phyloP scores from a whole-genome alignment of 2,888 invertebrate species.

The Auanema freiburgensis region DNA sequence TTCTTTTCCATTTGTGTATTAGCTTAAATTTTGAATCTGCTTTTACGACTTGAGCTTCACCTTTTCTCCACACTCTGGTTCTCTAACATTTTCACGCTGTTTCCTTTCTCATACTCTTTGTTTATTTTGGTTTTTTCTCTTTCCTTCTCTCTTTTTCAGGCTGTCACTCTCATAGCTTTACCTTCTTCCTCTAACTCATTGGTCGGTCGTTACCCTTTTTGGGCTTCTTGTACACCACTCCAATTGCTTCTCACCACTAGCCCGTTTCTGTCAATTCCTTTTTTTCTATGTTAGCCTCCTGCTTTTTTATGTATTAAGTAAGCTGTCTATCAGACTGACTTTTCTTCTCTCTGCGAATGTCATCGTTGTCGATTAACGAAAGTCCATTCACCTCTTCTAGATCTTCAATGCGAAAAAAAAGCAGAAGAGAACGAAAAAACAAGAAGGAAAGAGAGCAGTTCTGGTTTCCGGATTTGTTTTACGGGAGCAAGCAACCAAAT shows the following conservation, averaged over 20 bases:
- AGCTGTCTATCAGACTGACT: neutral
- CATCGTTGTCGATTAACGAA: too few relatives aligned
- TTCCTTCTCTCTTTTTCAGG: slow-evolving; percentile 9
- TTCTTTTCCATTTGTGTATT: slow-evolving; percentile 10
- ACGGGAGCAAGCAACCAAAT: too few relatives aligned
- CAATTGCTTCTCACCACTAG: neutral
- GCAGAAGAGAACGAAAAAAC: too few relatives aligned
- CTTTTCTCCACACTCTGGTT: slow-evolving; percentile 13
- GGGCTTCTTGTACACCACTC: neutral
- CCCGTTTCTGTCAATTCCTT: slow-evolving; percentile 2
- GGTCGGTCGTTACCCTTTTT: neutral
- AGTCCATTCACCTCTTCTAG: too few relatives aligned
- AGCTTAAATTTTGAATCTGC: slow-evolving; percentile 16
- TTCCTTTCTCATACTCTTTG: slow-evolving; percentile 14
- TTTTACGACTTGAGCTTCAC: slow-evolving; percentile 10
- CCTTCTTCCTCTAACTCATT: neutral
- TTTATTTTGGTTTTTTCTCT: slow-evolving; percentile 15
- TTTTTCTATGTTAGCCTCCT: neutral
- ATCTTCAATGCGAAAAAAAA: too few relatives aligned
- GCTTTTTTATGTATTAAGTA: too few relatives aligned
- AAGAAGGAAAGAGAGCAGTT: too few relatives aligned
- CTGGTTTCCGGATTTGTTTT: too few relatives aligned
- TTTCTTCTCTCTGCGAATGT: too few relatives aligned
- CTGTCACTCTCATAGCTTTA: slow-evolving; percentile 7
- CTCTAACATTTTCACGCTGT: slow-evolving; percentile 17